A percentile compares a stretch with the other conserved stretches of the same genome.
These are phyloP conservation scores for Watersipora subatra DNA, from an alignment of 1,140 invertebrate genomes.

Conservation along the genomic window DNA sequence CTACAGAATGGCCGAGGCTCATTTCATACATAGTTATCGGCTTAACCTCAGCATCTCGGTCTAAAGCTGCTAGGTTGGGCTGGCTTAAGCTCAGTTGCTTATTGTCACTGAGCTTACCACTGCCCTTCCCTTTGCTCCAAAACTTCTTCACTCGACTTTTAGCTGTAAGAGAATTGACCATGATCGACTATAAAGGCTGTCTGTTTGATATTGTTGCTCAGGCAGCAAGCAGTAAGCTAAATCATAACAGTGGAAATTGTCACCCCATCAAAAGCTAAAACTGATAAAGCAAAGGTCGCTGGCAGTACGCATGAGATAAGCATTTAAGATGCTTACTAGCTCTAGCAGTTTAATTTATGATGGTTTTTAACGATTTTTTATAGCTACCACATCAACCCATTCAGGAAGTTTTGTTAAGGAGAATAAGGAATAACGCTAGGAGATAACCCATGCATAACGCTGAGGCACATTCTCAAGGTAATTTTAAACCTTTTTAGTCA, in stretches of 20 bases:
- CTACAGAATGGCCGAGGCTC: not conserved
- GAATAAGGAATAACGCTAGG: too few species aligned
- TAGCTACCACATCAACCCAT: too few species aligned
- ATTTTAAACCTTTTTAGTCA: too few species aligned
- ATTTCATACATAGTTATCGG: not conserved
- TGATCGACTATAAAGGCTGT: not conserved
- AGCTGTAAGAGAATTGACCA: not conserved
- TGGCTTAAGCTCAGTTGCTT: not conserved
- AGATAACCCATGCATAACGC: too few species aligned
- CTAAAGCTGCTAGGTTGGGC: not conserved
- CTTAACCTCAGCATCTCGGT: not conserved
- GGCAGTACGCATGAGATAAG: not conserved
- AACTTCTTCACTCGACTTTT: not conserved
- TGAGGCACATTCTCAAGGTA: too few species aligned
- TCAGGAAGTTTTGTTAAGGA: too few species aligned
- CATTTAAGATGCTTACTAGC: not conserved
- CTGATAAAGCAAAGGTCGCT: not conserved
- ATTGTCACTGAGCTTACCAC: not conserved
- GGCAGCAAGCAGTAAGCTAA: not conserved
- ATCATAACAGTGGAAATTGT: not conserved
- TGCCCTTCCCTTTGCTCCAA: not conserved
- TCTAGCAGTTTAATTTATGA: too few species aligned
- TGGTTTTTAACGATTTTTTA: too few species aligned
- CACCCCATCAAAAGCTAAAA: not conserved
- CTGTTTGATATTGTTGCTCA: not conserved